Conservation (phyloP, 2,797 vertebrate species). For the Cichlasoma orientale region DNA sequence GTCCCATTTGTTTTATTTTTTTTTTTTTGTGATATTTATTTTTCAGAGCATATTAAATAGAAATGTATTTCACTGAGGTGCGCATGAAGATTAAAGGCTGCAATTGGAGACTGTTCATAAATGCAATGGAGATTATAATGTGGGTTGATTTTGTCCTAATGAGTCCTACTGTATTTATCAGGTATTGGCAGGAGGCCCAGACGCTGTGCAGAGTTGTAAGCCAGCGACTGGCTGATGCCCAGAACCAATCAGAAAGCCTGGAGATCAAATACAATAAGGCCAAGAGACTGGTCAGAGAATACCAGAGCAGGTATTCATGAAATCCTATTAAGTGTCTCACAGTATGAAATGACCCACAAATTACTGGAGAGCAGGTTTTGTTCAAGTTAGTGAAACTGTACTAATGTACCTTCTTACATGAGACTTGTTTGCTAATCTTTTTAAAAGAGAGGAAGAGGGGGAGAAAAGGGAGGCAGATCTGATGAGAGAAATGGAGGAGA, state of each 20-base stretch:
- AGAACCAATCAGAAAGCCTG: conserved; percentile 88
- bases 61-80: background rate
- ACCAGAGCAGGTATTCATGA: conserved; percentile 86
- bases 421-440: background rate
- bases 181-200: conserved; percentile 93
- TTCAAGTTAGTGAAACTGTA: background rate
- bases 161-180: conserved; percentile 41
- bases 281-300: conserved; percentile 88
- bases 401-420: background rate
- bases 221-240: conserved; percentile 89
- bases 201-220: conserved; percentile 89
- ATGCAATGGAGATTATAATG: background rate
- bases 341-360: background rate
- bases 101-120: conserved; percentile 4
- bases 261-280: conserved; percentile 91
- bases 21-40: background rate
- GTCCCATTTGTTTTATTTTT: background rate
- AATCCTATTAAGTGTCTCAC: background rate
- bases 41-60: background rate
- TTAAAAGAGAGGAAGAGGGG: conserved; percentile 83
- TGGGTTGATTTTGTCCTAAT: conserved; percentile 8
- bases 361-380: background rate
- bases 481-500: conserved; percentile 80
- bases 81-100: background rate
- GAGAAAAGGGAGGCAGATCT: conserved; percentile 83